Evolutionary conservation across 1,140 invertebrate species (phyloP), one percentile per base, ranked within the genome.

Genomic region (Drosophila bifasciata): DNA sequence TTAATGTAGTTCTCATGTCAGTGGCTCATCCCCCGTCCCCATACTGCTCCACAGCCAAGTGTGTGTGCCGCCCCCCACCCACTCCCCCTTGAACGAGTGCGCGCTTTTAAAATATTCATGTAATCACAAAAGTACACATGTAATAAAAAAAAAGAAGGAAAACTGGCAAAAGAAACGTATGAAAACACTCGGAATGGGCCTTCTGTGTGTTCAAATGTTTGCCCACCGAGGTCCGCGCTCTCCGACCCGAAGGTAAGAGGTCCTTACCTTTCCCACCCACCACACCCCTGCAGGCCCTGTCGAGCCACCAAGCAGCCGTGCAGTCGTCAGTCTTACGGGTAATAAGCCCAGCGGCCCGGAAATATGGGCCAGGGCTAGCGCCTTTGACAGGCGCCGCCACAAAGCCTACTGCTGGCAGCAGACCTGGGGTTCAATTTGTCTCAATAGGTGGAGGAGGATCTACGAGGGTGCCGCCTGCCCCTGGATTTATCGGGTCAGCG

Each of bases 71-170:
- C 28, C 15, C 62, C 59, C 40, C 41, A 6, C 36, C 32, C 16
- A 7, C 40, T 16, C 13, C n/a, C 64, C 64, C 68, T 56, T 49
- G 44, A 48, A 53, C 50, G 68, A 52, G 49, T 68, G 70, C 81
- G 84, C 71, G 79, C 78, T 64, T 88, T 88, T 88, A 83, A 88
- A 88, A 88, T 83, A 88, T 88, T 88, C 83, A 88, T 88, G 83
- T 88, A 88, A 88, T 88, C 83, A 88, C 84, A 88, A 88, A 88
- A 88, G 83, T 88, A 88, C 83, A 88, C 84, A 88, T 89, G 83
- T 89, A 81, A 79, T 88, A 85, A 86, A 88, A 80, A 77, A 50
- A 56, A 81, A 79, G 81, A 85, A 86, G 81, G 77, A 77, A 50
- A 56, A 55, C 43, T 56, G 62, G 49, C 62, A 50, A 49, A 60